Conservation (phyloP, 2,888 invertebrate genomes). For the Muscina levida region DNA sequence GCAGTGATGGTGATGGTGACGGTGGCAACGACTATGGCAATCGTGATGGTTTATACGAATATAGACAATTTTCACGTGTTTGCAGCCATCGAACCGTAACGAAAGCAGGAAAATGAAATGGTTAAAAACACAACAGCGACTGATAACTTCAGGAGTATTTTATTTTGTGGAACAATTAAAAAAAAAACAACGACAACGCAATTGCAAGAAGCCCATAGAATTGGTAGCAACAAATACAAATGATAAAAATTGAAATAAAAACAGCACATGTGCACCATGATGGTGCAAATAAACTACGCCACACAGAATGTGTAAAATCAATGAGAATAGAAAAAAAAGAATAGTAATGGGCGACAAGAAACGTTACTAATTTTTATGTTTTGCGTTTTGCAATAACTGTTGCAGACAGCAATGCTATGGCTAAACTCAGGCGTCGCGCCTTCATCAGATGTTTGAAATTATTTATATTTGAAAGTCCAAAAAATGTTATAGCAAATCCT, state of each 20-base stretch:
- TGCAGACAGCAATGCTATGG: no score
- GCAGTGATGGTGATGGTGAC: slow-evolving; percentile 35
- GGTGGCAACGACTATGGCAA: not conserved
- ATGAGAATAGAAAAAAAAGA: no score
- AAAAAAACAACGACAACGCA: slow-evolving; percentile 48
- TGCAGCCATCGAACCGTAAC: slow-evolving; percentile 48
- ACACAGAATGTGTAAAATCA: not conserved
- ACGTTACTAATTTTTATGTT: no score
- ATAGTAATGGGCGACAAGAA: no score
- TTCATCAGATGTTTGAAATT: no score
- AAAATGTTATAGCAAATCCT: no score
- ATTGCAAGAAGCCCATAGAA: slow-evolving; percentile 56
- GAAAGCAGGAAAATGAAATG: slow-evolving; percentile 59
- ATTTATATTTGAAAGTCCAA: no score
- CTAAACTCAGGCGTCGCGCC: no score
- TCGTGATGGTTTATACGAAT: slow-evolving; percentile 55
- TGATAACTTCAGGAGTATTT: slow-evolving; percentile 43
- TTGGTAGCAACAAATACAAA: slow-evolving; percentile 40
- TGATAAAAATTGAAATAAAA: slow-evolving; percentile 5
- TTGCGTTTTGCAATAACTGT: no score
- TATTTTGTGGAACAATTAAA: slow-evolving; percentile 57
- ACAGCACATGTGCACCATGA: slow-evolving; percentile 55
- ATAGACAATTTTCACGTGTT: slow-evolving; percentile 63
- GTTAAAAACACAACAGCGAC: slow-evolving; percentile 44
- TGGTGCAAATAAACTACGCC: slow-evolving; percentile 53